A percentile compares a stretch with the other conserved stretches of the same genome.
Conservation (phyloP, 2,797 vertebrate genomes). For the Eospalax fontanierii region DNA sequence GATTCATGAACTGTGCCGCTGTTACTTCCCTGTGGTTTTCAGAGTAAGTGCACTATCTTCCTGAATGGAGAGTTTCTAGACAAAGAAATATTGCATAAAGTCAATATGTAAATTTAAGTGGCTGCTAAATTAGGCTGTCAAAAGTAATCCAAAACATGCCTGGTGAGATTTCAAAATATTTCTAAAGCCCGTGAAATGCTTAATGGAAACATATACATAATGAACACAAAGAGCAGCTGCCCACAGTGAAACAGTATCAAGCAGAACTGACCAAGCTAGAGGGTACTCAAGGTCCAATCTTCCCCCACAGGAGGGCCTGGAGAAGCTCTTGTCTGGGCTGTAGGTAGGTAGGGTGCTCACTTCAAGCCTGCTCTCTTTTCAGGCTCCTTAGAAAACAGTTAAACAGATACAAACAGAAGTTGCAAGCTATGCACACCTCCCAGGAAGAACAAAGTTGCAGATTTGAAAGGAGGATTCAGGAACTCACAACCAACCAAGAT, state of each 20-base stretch:
- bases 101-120: neutral
- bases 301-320: neutral
- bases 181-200: neutral
- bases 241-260: neutral
- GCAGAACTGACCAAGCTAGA: neutral
- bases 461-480: conserved; percentile 92
- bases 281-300: neutral
- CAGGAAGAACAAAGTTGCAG: conserved; percentile 91
- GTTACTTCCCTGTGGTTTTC: neutral
- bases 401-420: conserved; percentile 89
- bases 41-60: neutral
- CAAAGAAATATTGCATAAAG: neutral
- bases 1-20: neutral
- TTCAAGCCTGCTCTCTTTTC: conserved; percentile 53
- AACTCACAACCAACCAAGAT: conserved; percentile 89
- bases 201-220: neutral
- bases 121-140: neutral
- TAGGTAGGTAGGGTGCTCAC: neutral
- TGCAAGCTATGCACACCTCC: conserved; percentile 89
- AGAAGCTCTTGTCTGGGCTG: neutral
- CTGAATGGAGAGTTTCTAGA: neutral
- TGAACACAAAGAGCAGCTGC: neutral
- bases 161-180: neutral
- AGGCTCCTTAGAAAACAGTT: conserved; percentile 93
- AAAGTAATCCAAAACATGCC: neutral